Percentiles rank a stretch among this genome's conserved stretches.
Evolutionary conservation across 2,113 vertebrate genomes (phyloP).

Genomic region (Stegastes partitus): DNA sequence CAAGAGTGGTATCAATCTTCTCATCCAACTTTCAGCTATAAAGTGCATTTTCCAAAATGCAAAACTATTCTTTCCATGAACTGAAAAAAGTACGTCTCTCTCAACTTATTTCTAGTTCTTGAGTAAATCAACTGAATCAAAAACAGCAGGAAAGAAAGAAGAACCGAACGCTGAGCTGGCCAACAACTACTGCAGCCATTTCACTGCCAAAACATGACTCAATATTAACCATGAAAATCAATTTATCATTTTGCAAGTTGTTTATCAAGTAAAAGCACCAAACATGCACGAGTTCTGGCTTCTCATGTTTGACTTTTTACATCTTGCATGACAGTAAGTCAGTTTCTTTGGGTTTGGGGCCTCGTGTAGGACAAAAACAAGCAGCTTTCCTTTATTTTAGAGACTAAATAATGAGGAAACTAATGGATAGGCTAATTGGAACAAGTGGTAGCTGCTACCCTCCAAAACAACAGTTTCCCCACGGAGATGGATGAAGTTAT

Average conservation of each 20-base stretch:
- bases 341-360: neutral
- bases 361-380: neutral
- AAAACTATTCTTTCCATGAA: no score
- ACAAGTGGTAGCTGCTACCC: neutral
- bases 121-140: neutral
- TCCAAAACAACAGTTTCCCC: neutral
- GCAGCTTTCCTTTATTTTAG: neutral
- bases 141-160: neutral
- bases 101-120: no score
- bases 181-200: neutral
- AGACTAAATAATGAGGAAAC: neutral
- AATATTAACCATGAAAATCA: no score
- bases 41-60: no score
- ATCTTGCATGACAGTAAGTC: neutral
- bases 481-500: slow-evolving; percentile 26
- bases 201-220: neutral
- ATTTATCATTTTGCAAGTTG: no score
- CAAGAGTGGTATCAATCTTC: no score
- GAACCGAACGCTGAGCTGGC: neutral
- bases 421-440: neutral
- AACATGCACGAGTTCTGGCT: no score
- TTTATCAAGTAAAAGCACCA: no score
- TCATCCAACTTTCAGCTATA: no score
- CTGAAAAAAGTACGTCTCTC: no score
- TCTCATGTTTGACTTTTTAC: no score